phyloP scores from a whole-genome alignment of 2,888 invertebrate genomes.

The Parthenolecanium corni region DNA sequence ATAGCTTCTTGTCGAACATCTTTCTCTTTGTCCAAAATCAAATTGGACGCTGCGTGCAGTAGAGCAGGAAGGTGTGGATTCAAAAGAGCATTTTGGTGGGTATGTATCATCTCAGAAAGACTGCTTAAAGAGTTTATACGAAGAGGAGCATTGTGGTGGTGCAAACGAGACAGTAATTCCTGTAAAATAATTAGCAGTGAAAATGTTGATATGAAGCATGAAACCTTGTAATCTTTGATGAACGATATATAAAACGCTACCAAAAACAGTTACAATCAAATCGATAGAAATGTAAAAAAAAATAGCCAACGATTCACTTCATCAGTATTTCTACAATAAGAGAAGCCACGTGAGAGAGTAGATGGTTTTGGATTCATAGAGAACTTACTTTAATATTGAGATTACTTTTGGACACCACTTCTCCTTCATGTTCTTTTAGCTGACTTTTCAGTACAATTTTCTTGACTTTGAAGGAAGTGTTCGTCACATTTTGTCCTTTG shows the following conservation, averaged over 20 bases:
- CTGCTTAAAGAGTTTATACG: slow-evolving; percentile 51
- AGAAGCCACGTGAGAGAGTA: too few species aligned
- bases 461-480: slow-evolving; percentile 77
- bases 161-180: slow-evolving; percentile 57
- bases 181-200: slow-evolving; percentile 36
- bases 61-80: slow-evolving; percentile 53
- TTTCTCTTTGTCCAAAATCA: slow-evolving; percentile 60
- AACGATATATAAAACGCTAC: background rate
- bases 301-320: background rate
- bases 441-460: slow-evolving; percentile 76
- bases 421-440: slow-evolving; percentile 46
- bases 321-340: too few species aligned
- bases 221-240: background rate
- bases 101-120: slow-evolving; percentile 44
- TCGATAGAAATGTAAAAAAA: too few species aligned
- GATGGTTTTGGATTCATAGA: too few species aligned
- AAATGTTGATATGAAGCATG: background rate
- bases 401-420: slow-evolving; percentile 53
- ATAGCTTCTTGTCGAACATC: slow-evolving; percentile 43
- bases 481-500: slow-evolving; percentile 79
- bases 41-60: slow-evolving; percentile 53
- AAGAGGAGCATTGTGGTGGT: slow-evolving; percentile 61
- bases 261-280: too few species aligned
- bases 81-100: slow-evolving; percentile 41
- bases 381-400: slow-evolving; percentile 55